A percentile compares a stretch with the other conserved stretches of the same genome.
These are phyloP conservation scores for Perccottus glenii DNA, from an alignment of 2,113 vertebrate species.

Conservation along the genomic window DNA sequence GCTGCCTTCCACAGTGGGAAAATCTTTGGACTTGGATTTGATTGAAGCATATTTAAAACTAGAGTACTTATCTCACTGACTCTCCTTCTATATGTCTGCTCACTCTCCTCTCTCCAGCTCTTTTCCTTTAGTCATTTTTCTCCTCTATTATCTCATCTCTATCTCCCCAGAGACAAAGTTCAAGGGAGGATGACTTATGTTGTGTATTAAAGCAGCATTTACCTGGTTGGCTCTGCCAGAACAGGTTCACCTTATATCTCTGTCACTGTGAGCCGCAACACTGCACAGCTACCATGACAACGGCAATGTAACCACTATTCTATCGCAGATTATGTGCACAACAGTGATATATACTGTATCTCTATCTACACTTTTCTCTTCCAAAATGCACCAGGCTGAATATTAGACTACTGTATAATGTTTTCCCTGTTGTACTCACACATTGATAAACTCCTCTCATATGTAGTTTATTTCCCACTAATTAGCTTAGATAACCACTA, in stretches of 20 bases:
- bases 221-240: slow-evolving; percentile 61
- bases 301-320: slow-evolving; percentile 20
- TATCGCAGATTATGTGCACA: slow-evolving; percentile 11
- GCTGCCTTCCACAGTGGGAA: slow-evolving; percentile 36
- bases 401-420: not conserved
- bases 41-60: slow-evolving; percentile 57
- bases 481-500: not conserved
- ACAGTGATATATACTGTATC: not conserved
- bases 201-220: slow-evolving; percentile 67
- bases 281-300: slow-evolving; percentile 42
- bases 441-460: too few relatives aligned
- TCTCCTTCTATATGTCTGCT: slow-evolving; percentile 3
- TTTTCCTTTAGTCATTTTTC: slow-evolving; percentile 50
- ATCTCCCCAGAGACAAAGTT: slow-evolving; percentile 45
- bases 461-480: too few relatives aligned
- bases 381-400: not conserved
- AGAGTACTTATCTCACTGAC: slow-evolving; percentile 37
- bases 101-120: not conserved
- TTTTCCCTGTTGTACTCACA: too few relatives aligned
- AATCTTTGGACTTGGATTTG: slow-evolving; percentile 48
- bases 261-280: slow-evolving; percentile 41
- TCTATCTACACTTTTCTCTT: not conserved
- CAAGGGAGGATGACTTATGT: slow-evolving; percentile 63
- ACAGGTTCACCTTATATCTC: slow-evolving; percentile 53
- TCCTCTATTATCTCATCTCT: slow-evolving; percentile 55